phyloP scores from a whole-genome alignment of 2,888 invertebrate genomes.

The Philonicus albiceps region DNA sequence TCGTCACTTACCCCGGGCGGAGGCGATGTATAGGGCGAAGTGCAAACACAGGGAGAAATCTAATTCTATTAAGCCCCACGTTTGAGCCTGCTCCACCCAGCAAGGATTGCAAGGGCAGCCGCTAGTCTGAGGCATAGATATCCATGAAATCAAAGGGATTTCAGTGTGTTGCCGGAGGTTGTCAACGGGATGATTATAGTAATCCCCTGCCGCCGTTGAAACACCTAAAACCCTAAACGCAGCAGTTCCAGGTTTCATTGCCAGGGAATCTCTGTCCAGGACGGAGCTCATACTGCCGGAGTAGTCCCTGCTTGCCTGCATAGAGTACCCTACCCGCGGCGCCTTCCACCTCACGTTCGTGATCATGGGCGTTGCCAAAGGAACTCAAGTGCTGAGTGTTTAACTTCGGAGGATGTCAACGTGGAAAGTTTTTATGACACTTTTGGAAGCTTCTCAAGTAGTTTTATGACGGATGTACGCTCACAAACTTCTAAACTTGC shows the following conservation, averaged over 20 bases:
- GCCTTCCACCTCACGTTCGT: not conserved
- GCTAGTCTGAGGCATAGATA: not conserved
- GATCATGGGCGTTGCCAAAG: not conserved
- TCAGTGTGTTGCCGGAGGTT: not conserved
- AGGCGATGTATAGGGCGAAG: not conserved
- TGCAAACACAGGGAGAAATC: not conserved
- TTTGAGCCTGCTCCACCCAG: not conserved
- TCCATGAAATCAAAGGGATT: not conserved
- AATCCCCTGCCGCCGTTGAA: not conserved
- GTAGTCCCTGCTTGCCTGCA: too few species aligned
- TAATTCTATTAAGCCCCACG: not conserved
- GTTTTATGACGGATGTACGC: conserved; percentile 12
- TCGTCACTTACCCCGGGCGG: not conserved
- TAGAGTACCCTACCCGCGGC: too few species aligned
- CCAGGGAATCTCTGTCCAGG: not conserved
- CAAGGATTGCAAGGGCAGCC: not conserved
- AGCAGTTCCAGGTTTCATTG: not conserved
- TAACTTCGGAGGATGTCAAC: not conserved
- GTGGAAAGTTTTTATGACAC: conserved; percentile 3
- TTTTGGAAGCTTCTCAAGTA: not conserved
- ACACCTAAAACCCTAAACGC: not conserved
- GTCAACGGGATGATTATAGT: not conserved
- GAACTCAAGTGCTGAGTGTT: not conserved
- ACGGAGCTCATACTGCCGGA: too few species aligned
- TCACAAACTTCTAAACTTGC: not conserved